A percentile compares a stretch with the other conserved stretches of the same genome.
Evolutionary conservation across 2,113 vertebrate genomes (phyloP).

Genomic region (Abramis brama): DNA sequence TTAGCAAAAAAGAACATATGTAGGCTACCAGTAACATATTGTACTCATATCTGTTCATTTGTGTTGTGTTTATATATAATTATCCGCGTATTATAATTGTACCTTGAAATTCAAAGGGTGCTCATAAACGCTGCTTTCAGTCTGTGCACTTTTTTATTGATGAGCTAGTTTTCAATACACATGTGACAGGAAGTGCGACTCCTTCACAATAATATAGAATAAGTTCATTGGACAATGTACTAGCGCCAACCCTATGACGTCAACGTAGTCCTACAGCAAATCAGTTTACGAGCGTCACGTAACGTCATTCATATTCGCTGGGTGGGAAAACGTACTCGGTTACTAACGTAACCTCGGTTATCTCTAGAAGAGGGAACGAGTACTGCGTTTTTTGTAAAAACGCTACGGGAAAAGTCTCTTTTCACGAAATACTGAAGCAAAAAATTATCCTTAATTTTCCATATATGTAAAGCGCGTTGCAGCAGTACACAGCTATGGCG

Average conservation of each 20-base stretch:
- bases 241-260: too few species aligned
- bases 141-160: background rate
- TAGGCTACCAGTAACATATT: background rate
- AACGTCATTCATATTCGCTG: background rate
- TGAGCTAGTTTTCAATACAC: background rate
- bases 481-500: too few species aligned
- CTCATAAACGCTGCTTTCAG: background rate
- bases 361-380: too few species aligned
- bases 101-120: background rate
- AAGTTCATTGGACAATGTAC: background rate
- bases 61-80: background rate
- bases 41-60: background rate
- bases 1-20: background rate
- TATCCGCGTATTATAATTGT: background rate
- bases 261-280: background rate
- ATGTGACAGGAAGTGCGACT: background rate
- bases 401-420: too few species aligned
- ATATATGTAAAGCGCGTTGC: too few species aligned
- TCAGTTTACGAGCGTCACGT: background rate
- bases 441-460: too few species aligned
- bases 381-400: too few species aligned
- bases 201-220: background rate
- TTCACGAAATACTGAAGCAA: too few species aligned
- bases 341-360: too few species aligned
- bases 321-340: too few species aligned